These are phyloP conservation scores for Agrochola macilenta DNA, from an alignment of 2,888 invertebrate species.

Conservation along the genomic window DNA sequence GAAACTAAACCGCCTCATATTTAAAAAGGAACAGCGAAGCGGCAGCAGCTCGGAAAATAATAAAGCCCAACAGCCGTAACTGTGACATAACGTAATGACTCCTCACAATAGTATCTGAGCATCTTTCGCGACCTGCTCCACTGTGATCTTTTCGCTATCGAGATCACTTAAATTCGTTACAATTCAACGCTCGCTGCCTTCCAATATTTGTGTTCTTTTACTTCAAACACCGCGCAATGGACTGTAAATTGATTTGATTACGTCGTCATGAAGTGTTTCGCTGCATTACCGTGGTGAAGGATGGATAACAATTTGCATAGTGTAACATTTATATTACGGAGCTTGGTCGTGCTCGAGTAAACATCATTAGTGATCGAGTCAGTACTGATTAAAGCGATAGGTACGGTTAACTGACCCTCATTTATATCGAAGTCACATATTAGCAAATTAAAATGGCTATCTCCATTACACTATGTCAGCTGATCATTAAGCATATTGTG, in stretches of 20 bases:
- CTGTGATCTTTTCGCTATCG: conserved; percentile 78
- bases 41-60: conserved; percentile 84
- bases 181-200: conserved; percentile 75
- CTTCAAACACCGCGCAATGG: conserved; percentile 71
- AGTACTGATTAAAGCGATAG: conserved; percentile 72
- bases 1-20: conserved; percentile 73
- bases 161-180: conserved; percentile 73
- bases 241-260: conserved; percentile 68
- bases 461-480: conserved; percentile 29
- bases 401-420: conserved; percentile 81
- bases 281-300: conserved; percentile 57
- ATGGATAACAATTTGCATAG: conserved; percentile 68
- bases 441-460: conserved; percentile 69
- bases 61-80: conserved; percentile 72
- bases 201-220: conserved; percentile 60
- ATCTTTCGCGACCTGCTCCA: conserved; percentile 77
- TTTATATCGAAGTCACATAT: conserved; percentile 66
- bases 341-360: conserved; percentile 71
- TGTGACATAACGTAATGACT: conserved; percentile 83
- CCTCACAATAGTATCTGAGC: conserved; percentile 76
- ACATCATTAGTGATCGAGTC: conserved; percentile 66
- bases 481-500: conserved; percentile 48
- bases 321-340: conserved; percentile 63
- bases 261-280: conserved; percentile 52
- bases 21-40: conserved; percentile 75